phyloP scores from a whole-genome alignment of 1,140 invertebrate genomes.

The Pseudomyrmex dendroicus region DNA sequence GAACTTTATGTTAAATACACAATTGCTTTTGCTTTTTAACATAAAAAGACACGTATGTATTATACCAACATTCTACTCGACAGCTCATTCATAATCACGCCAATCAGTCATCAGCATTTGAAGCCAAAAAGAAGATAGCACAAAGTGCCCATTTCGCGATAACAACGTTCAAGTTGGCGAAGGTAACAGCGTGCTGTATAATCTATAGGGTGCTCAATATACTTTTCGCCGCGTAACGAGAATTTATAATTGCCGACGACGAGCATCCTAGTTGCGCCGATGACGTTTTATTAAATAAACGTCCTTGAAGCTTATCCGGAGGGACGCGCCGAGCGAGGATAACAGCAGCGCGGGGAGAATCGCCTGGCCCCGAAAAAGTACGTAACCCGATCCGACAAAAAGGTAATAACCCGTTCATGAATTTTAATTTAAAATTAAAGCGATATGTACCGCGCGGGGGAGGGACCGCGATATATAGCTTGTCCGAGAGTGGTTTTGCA shows the following conservation, averaged over 20 bases:
- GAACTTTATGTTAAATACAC: not conserved
- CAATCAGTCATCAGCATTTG: constrained; percentile 1
- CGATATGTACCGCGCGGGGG: constrained; percentile 74
- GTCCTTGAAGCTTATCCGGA: constrained; percentile 46
- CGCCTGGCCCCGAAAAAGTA: constrained; percentile 62
- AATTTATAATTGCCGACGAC: constrained; percentile 52
- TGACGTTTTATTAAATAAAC: constrained; percentile 63
- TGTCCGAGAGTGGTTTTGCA: constrained; percentile 74
- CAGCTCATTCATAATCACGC: constrained; percentile 12
- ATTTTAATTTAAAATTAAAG: constrained; percentile 81
- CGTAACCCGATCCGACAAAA: constrained; percentile 72
- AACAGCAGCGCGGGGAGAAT: constrained; percentile 46
- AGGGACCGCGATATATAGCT: constrained; percentile 72
- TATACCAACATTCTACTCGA: not conserved
- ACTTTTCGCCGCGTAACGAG: constrained; percentile 54
- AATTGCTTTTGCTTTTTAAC: not conserved
- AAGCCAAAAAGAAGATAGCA: not conserved
- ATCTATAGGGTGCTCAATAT: constrained; percentile 47
- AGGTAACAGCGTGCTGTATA: constrained; percentile 9
- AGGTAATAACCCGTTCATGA: constrained; percentile 77
- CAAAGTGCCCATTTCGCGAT: constrained; percentile 18
- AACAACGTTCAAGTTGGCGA: not conserved
- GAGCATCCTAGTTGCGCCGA: constrained; percentile 42
- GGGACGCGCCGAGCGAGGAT: constrained; percentile 36
- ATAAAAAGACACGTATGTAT: not conserved